phyloP scores from a whole-genome alignment of 2,888 invertebrate species.

The Clepsis dumicolana region DNA sequence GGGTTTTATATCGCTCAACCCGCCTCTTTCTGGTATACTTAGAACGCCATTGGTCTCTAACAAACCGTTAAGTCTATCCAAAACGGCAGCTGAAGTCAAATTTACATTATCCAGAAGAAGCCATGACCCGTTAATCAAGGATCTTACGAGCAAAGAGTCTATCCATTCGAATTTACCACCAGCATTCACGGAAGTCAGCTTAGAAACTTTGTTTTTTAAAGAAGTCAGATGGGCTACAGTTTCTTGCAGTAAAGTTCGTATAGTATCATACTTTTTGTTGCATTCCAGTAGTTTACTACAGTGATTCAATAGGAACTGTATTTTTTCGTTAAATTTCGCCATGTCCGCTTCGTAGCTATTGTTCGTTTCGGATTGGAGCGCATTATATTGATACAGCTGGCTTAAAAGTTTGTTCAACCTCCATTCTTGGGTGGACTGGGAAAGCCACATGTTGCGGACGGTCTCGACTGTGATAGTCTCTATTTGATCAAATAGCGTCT shows the following conservation, averaged over 20 bases:
- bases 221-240: conserved; percentile 66
- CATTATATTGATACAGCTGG: conserved; percentile 66
- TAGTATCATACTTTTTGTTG: conserved; percentile 49
- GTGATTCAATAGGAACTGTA: conserved; percentile 64
- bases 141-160: conserved; percentile 94
- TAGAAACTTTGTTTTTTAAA: conserved; percentile 74
- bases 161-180: conserved; percentile 98
- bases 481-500: conserved; percentile 87
- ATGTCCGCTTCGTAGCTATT: conserved; percentile 57
- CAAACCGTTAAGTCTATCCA: conserved; percentile 98
- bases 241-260: conserved; percentile 56
- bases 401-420: conserved; percentile 64
- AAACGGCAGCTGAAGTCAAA: conserved; percentile 97
- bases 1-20: conserved; percentile 92
- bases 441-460: conserved; percentile 78
- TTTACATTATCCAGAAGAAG: conserved; percentile 97
- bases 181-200: conserved; percentile 88
- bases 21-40: conserved; percentile 96
- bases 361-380: conserved; percentile 53
- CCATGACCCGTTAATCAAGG: conserved; percentile 93
- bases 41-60: conserved; percentile 97
- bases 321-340: conserved; percentile 63
- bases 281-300: conserved; percentile 60
- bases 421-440: conserved; percentile 56
- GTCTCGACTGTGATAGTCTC: conserved; percentile 83